These are phyloP conservation scores for Anthopleura sola DNA, from an alignment of 64 coral and sea anemone genomes.

Conservation along the genomic window DNA sequence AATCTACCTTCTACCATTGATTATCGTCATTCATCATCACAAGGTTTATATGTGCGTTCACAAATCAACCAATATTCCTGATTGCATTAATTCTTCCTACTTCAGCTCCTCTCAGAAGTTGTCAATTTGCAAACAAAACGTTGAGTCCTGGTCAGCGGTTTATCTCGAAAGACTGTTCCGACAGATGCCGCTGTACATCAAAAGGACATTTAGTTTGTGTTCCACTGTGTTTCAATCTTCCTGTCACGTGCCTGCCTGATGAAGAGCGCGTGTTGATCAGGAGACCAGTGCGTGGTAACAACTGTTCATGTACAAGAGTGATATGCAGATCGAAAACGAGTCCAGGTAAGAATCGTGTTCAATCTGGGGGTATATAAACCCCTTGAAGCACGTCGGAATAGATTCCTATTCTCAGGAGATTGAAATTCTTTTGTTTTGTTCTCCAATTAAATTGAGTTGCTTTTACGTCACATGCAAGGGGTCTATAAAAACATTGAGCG, in stretches of 20 bases:
- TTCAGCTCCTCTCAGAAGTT: background rate
- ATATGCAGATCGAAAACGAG: background rate
- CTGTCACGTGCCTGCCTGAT: conserved; percentile 13
- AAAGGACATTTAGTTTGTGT: conserved; percentile 15
- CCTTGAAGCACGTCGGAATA: too few species aligned
- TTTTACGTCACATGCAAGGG: too few species aligned
- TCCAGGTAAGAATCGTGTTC: background rate
- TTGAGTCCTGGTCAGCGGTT: conserved; percentile 26
- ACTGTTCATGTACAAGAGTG: conserved; percentile 35
- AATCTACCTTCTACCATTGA: too few species aligned
- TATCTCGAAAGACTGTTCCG: conserved; percentile 42
- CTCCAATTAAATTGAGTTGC: too few species aligned
- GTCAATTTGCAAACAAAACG: background rate
- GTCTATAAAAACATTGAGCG: too few species aligned
- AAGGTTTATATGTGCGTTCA: too few species aligned
- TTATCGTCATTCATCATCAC: too few species aligned
- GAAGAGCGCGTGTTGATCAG: conserved; percentile 20
- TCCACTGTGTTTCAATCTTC: conserved; percentile 32
- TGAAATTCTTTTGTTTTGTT: too few species aligned
- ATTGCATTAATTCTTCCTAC: background rate
- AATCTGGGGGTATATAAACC: background rate
- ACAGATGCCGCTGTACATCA: conserved; percentile 40
- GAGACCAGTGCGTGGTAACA: conserved; percentile 16
- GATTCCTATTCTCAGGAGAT: too few species aligned
- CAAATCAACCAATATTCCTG: background rate